Evolutionary conservation across 1,140 invertebrate species (phyloP).

Genomic region (Caenorhabditis briggsae): DNA sequence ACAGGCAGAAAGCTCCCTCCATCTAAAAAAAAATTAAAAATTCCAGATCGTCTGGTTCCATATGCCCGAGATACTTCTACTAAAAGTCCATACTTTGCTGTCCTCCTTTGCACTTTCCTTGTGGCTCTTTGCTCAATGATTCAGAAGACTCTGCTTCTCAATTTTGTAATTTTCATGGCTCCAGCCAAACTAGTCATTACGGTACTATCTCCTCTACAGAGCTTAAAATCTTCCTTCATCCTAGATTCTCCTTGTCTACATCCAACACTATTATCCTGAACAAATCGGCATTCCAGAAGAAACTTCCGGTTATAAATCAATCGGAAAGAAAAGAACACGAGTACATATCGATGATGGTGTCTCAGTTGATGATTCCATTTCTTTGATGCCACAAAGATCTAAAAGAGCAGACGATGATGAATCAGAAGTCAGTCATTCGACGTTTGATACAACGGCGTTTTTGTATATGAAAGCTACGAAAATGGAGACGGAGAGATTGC

Average conservation of each 20-base stretch:
- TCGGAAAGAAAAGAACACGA: neutral
- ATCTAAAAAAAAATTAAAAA: no score
- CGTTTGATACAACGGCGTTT: conserved; percentile 51
- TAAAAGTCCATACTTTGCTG: conserved; percentile 20
- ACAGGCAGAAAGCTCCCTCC: no score
- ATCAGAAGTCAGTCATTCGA: conserved; percentile 40
- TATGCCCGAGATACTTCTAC: conserved; percentile 31
- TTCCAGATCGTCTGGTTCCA: conserved; percentile 25
- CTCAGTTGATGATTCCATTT: conserved; percentile 7
- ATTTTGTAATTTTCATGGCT: conserved; percentile 46
- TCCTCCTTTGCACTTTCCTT: conserved; percentile 7
- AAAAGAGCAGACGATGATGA: conserved; percentile 19
- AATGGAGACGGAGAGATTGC: conserved; percentile 49
- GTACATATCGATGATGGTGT: conserved; percentile 34
- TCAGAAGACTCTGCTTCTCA: conserved; percentile 25
- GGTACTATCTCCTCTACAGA: neutral
- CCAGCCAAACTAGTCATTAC: conserved; percentile 37
- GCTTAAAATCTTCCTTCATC: neutral
- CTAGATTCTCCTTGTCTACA: conserved; percentile 52
- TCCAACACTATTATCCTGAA: conserved; percentile 59
- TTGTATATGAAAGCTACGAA: conserved; percentile 49
- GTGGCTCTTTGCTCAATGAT: conserved; percentile 21
- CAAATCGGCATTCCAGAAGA: conserved; percentile 58
- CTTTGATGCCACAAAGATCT: neutral
- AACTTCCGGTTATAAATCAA: conserved; percentile 52